Conservation (phyloP, 2,888 invertebrate genomes). For the Polydrusus cervinus region DNA sequence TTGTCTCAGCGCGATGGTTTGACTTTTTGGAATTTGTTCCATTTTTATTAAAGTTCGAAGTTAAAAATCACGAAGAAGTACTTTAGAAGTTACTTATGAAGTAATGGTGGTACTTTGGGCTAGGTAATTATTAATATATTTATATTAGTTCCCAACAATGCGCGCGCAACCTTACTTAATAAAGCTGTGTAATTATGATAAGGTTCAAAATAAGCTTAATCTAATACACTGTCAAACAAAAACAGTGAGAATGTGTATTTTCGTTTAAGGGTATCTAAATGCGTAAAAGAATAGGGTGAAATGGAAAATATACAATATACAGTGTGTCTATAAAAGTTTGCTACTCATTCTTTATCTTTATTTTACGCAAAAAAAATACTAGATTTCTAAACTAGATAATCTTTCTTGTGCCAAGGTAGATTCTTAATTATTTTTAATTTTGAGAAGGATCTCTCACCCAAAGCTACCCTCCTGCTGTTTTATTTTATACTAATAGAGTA, state of each 20-base stretch:
- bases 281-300: background rate
- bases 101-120: conserved; percentile 25
- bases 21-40: conserved; percentile 85
- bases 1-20: conserved; percentile 87
- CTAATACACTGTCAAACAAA: conserved; percentile 46
- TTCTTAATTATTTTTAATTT: no score
- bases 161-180: conserved; percentile 50
- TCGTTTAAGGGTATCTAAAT: background rate
- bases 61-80: conserved; percentile 16
- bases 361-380: no score
- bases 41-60: conserved; percentile 59
- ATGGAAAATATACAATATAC: background rate
- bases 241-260: background rate
- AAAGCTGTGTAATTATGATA: conserved; percentile 47
- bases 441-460: no score
- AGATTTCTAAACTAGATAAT: no score
- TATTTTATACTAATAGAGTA: no score
- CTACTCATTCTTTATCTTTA: no score
- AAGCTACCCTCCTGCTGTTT: no score
- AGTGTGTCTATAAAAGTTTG: background rate
- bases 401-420: no score
- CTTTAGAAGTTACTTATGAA: conserved; percentile 29
- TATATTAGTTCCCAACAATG: conserved; percentile 39
- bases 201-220: conserved; percentile 38
- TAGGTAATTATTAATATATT: conserved; percentile 49